Base-by-base conservation (phyloP, 2,113 vertebrate genomes). In the Tringa solitaria region DNA sequence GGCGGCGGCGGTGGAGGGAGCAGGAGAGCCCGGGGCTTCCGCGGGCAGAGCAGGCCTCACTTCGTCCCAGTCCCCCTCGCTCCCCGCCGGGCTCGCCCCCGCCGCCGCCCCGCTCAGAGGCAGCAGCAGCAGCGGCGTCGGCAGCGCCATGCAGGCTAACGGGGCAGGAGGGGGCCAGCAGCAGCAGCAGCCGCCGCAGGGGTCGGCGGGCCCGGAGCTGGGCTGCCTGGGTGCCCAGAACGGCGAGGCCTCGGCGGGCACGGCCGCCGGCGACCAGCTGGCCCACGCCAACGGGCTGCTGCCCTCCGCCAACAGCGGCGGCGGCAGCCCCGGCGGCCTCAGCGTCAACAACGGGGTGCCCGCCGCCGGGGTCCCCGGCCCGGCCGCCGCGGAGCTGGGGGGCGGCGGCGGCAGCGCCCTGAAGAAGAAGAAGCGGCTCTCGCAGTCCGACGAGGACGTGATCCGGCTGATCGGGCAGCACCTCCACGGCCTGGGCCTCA, bases 91-190 rank as follows among this genome's bases (percentile, higher is more conserved):
- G 96, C 91, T 95, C 90, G 91, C 90, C 91, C 83, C 97, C 93
- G 93, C 91, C 61, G 95, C 96, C 96, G 96, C 72, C 95, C 90
- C 96, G 82, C 96, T 95, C 97, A 98, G 99, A 97, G 95, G 84
- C 60, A 98, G 97, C 92, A 72, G 97, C 92, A 72, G 89, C 97
- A 89, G 97, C 95, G 94, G 94, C 92, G 95, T 84, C 97, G 86
- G 94, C 84, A 88, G 81, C 93, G 98, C 96, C 97, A 99, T 99
- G 99, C 99, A 99, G 98, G 98, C 99, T 91, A 99, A 99, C 98
- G 99, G 99, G 96, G 98, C 98, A 76, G 98, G 97, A 97, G 98
- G 98, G 97, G 98, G 97, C 46, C 96, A 97, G 93, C 98, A 96
- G 80, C 95, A 43, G 69, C 92, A n/a, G 68, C 91, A 33, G 92